phyloP scores from a whole-genome alignment of 2,888 invertebrate genomes.

The Sesia apiformis region DNA sequence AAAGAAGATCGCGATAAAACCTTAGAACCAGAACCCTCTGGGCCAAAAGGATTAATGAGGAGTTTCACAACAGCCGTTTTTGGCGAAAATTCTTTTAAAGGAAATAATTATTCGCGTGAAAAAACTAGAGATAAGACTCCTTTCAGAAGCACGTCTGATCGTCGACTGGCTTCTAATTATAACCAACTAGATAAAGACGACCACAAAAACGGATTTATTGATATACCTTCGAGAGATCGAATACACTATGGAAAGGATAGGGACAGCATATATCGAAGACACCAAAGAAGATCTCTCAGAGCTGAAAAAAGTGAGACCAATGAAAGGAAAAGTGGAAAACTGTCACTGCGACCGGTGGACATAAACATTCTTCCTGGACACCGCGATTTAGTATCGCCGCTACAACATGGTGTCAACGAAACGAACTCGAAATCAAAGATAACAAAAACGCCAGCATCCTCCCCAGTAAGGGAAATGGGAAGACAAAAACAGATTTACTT shows the following conservation, averaged over 20 bases:
- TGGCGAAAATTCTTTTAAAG: conserved; percentile 76
- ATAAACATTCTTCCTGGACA: conserved; percentile 58
- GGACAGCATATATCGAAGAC: conserved; percentile 62
- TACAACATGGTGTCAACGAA: conserved; percentile 49
- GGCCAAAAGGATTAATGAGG: conserved; percentile 73
- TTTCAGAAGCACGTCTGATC: conserved; percentile 66
- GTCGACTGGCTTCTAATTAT: conserved; percentile 46
- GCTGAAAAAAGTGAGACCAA: conserved; percentile 78
- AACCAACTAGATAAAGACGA: conserved; percentile 50
- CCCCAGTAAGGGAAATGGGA: conserved; percentile 45
- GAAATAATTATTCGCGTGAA: conserved; percentile 72
- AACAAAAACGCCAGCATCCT: conserved; percentile 53
- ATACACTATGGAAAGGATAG: conserved; percentile 58
- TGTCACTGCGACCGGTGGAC: conserved; percentile 72
- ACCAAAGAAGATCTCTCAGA: conserved; percentile 73
- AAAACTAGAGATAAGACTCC: conserved; percentile 79
- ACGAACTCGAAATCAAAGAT: conserved; percentile 28
- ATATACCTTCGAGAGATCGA: conserved; percentile 38
- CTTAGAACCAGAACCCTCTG: conserved; percentile 74
- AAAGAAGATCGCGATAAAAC: conserved; percentile 80
- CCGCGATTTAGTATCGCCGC: conserved; percentile 72
- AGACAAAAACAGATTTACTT: conserved; percentile 66
- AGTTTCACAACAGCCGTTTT: conserved; percentile 84
- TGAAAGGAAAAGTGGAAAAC: conserved; percentile 59
- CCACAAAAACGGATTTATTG: conserved; percentile 48